phyloP scores from a whole-genome alignment of 1,140 invertebrate species.

The Sycophila sp. region DNA sequence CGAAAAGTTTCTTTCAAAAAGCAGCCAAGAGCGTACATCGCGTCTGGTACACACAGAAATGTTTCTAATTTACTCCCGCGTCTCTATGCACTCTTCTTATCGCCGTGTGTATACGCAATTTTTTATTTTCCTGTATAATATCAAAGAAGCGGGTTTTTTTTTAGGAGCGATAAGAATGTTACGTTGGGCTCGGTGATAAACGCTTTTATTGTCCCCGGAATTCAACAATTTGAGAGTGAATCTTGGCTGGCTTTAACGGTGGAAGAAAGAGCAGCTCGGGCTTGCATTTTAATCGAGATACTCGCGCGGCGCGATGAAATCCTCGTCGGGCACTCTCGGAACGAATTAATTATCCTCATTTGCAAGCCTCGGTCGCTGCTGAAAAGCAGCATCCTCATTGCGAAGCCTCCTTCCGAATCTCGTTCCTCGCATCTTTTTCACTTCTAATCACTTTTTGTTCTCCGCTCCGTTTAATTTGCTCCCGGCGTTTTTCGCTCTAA shows the following conservation, averaged over 20 bases:
- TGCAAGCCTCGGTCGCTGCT: conserved; percentile 23
- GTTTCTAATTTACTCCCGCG: too few species aligned
- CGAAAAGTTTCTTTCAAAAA: not conserved
- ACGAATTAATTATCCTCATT: conserved; percentile 34
- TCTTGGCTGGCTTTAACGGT: too few species aligned
- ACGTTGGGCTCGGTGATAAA: not conserved
- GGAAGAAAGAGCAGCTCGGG: not conserved
- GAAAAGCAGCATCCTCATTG: not conserved
- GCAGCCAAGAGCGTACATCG: too few species aligned
- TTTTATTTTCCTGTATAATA: too few species aligned
- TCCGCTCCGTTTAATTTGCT: conserved; percentile 5
- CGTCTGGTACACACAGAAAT: not conserved
- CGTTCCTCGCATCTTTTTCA: not conserved
- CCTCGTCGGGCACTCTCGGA: conserved; percentile 12
- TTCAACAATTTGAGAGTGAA: too few species aligned
- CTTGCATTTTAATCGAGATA: conserved; percentile 19
- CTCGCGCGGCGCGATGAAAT: conserved; percentile 15
- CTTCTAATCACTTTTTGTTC: conserved; percentile 24
- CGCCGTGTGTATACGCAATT: too few species aligned
- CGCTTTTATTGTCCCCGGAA: too few species aligned
- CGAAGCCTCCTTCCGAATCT: conserved; percentile 17
- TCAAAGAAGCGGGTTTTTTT: too few species aligned
- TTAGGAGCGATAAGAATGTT: not conserved
- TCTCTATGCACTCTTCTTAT: not conserved
- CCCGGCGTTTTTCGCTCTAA: not conserved